Evolutionary conservation across 1,140 invertebrate genomes (phyloP).

Genomic region (Zaprionus nigranus): DNA sequence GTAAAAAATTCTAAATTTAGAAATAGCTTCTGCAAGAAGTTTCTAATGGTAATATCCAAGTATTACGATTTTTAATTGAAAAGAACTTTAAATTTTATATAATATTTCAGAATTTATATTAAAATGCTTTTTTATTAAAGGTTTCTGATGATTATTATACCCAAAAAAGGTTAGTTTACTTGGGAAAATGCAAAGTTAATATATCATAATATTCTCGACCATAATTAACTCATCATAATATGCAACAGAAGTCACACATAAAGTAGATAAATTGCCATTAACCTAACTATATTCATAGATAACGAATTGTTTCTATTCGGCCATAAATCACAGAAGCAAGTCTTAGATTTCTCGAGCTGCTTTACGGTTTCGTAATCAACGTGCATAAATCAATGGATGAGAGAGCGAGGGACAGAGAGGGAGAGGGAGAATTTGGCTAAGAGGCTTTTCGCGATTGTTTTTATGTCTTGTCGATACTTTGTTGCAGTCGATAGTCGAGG

Average conservation of each 20-base stretch:
- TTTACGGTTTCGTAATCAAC: background rate
- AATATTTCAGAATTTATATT: too few species aligned
- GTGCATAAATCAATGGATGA: slow-evolving; percentile 8
- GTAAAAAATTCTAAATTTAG: too few species aligned
- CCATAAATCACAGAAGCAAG: slow-evolving; percentile 7
- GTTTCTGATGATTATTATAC: too few species aligned
- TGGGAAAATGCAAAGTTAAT: background rate
- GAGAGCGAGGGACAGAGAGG: background rate
- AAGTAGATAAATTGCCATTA: slow-evolving; percentile 1
- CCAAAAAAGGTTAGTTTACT: background rate
- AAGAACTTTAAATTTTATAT: too few species aligned
- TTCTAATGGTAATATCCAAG: too few species aligned
- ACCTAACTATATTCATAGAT: slow-evolving; percentile 2
- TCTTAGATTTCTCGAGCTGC: slow-evolving; percentile 5
- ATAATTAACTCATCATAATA: background rate
- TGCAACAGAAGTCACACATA: slow-evolving; percentile 3
- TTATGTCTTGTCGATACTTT: slow-evolving; percentile 18
- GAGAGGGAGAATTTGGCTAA: slow-evolving; percentile 9
- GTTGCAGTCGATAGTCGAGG: slow-evolving; percentile 15
- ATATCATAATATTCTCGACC: background rate
- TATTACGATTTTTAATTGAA: too few species aligned
- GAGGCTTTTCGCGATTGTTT: slow-evolving; percentile 2
- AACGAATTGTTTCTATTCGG: background rate
- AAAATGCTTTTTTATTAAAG: too few species aligned
- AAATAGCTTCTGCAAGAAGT: too few species aligned